Evolutionary conservation across 2,888 invertebrate species (phyloP).

Genomic region (Lamproptera curius): DNA sequence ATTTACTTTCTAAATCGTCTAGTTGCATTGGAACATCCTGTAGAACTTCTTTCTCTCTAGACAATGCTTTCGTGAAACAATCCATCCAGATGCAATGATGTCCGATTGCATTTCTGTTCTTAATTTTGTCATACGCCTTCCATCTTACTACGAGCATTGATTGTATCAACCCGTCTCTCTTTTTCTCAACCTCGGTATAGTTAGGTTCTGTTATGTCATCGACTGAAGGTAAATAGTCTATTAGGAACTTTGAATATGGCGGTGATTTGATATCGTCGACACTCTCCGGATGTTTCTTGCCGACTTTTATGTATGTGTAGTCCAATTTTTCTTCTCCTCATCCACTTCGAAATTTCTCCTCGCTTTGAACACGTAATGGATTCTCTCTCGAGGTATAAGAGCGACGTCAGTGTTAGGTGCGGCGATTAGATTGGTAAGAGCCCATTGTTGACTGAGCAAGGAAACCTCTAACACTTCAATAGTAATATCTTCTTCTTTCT

Average conservation of each 20-base stretch:
- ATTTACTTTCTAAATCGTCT: conserved; percentile 46
- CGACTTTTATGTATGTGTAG: conserved; percentile 52
- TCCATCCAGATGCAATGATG: conserved; percentile 83
- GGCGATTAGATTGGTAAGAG: conserved; percentile 58
- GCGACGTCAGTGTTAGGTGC: conserved; percentile 43
- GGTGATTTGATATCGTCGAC: conserved; percentile 38
- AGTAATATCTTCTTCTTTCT: conserved; percentile 78
- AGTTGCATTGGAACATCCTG: conserved; percentile 58
- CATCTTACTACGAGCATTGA: conserved; percentile 73
- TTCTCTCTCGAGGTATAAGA: conserved; percentile 53
- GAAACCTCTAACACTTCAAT: conserved; percentile 79
- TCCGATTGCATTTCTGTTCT: conserved; percentile 79
- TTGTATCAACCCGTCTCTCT: conserved; percentile 50
- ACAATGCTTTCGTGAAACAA: conserved; percentile 74
- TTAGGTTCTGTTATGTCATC: conserved; percentile 40
- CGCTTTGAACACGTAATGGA: conserved; percentile 61
- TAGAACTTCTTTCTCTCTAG: conserved; percentile 54
- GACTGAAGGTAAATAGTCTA: conserved; percentile 45
- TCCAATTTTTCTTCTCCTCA: conserved; percentile 46
- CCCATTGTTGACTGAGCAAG: conserved; percentile 80
- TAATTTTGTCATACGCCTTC: conserved; percentile 77
- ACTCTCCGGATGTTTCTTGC: conserved; percentile 40
- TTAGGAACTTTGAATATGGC: conserved; percentile 55
- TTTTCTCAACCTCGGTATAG: conserved; percentile 24
- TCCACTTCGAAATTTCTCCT: conserved; percentile 40